These are phyloP conservation scores for Cathartes aura DNA, from an alignment of 2,113 vertebrate species.

Conservation along the genomic window DNA sequence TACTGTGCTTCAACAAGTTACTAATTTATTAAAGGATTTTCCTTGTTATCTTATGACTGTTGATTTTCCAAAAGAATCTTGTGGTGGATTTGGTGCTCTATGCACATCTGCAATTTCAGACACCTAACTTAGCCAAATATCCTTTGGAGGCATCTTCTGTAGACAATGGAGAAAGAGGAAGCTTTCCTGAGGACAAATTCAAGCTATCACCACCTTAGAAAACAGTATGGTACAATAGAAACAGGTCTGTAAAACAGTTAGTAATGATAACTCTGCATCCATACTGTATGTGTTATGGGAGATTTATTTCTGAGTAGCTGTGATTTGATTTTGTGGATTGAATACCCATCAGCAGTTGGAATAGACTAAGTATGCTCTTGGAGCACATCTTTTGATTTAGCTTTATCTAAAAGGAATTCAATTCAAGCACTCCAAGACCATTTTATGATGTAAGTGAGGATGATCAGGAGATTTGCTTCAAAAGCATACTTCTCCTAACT, in stretches of 20 bases:
- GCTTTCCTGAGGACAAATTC: background rate
- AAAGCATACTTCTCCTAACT: background rate
- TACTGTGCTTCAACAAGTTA: background rate
- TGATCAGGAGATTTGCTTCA: background rate
- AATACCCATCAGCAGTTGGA: background rate
- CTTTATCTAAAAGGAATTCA: background rate
- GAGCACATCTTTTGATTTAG: background rate
- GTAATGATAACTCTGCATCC: background rate
- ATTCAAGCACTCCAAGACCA: background rate
- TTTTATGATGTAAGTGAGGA: background rate
- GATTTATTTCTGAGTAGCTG: background rate
- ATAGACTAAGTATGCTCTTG: background rate
- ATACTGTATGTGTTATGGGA: background rate
- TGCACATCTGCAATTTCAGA: background rate
- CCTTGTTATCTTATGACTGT: background rate
- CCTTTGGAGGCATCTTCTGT: background rate
- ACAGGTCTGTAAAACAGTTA: background rate
- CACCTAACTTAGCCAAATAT: background rate
- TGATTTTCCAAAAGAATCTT: background rate
- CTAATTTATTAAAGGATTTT: background rate
- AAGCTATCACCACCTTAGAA: background rate
- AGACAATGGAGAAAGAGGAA: background rate
- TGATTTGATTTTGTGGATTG: background rate
- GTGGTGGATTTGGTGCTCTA: background rate
- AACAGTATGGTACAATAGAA: background rate